These are phyloP conservation scores for Paedocypris micromegethes DNA, from an alignment of 2,797 vertebrate species.

Conservation along the genomic window DNA sequence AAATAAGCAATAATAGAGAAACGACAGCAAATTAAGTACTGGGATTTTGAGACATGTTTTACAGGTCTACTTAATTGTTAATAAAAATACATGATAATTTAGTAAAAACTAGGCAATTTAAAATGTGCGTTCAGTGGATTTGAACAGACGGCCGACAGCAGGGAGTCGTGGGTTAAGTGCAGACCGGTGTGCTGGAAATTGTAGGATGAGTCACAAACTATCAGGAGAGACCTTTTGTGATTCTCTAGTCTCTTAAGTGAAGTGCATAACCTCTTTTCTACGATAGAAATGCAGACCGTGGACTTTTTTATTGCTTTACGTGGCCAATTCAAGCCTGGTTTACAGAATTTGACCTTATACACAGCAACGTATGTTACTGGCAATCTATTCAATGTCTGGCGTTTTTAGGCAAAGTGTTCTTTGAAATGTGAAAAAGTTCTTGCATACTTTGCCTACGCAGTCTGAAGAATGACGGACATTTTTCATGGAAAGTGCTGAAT, in stretches of 20 bases:
- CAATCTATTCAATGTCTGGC: no score
- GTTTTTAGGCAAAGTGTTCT: no score
- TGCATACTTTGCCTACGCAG: no score
- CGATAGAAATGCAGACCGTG: slow-evolving; percentile 4
- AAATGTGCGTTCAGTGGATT: not conserved
- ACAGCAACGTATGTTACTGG: no score
- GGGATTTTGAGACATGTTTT: not conserved
- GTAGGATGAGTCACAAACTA: slow-evolving; percentile 9
- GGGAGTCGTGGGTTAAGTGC: not conserved
- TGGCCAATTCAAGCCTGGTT: not conserved
- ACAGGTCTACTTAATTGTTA: not conserved
- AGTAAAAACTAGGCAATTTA: not conserved
- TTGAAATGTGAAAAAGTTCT: no score
- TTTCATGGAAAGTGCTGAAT: no score
- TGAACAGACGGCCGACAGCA: not conserved
- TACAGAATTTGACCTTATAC: not conserved
- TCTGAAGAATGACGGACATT: no score
- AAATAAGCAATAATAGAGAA: slow-evolving; percentile 14
- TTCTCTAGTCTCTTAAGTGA: slow-evolving; percentile 9
- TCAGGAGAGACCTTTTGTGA: slow-evolving; percentile 19
- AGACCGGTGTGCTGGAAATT: not conserved
- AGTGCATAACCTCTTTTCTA: slow-evolving; percentile 17
- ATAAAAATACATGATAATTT: not conserved
- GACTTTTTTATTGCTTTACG: slow-evolving; percentile 14
- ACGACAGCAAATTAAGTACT: not conserved